phyloP scores from a whole-genome alignment of 92 coral and sea anemone genomes.

The Umimayanthus chanpuru region DNA sequence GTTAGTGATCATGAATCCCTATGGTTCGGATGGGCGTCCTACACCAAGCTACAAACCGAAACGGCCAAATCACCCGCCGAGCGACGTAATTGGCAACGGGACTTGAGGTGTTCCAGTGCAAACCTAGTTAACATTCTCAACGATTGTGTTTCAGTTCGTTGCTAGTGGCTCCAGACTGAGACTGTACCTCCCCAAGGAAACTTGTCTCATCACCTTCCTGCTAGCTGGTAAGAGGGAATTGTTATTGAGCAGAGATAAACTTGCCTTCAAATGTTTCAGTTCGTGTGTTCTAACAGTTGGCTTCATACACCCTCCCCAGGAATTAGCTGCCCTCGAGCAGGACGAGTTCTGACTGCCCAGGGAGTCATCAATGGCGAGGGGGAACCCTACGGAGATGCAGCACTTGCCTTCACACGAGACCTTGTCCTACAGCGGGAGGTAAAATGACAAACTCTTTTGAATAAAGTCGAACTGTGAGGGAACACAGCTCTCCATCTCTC shows the following conservation, averaged over 20 bases:
- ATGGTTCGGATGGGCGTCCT: too few species aligned
- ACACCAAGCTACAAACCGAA: too few species aligned
- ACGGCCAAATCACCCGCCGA: too few species aligned
- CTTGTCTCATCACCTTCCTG: conserved; percentile 88
- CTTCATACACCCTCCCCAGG: conserved; percentile 45
- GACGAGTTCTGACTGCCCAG: conserved; percentile 76
- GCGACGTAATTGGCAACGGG: too few species aligned
- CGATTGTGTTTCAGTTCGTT: conserved; percentile 64
- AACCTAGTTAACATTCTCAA: neutral
- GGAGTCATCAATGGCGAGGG: conserved; percentile 85
- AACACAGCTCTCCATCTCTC: too few species aligned
- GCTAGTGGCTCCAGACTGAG: conserved; percentile 96
- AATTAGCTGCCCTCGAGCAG: conserved; percentile 92
- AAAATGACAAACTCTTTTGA: neutral
- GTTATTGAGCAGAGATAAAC: neutral
- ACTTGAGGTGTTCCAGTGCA: neutral
- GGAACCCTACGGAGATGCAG: conserved; percentile 87
- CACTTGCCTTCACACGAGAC: conserved; percentile 72
- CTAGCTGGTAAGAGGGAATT: conserved; percentile 69
- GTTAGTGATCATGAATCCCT: too few species aligned
- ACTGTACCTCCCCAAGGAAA: conserved; percentile 93
- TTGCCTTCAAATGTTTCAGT: neutral
- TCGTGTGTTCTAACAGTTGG: neutral
- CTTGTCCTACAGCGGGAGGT: conserved; percentile 50
- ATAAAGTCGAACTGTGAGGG: too few species aligned